Percentiles rank a stretch among this genome's conserved stretches.
Conservation (phyloP, 2,113 vertebrate species). For the Caranx melampygus region DNA sequence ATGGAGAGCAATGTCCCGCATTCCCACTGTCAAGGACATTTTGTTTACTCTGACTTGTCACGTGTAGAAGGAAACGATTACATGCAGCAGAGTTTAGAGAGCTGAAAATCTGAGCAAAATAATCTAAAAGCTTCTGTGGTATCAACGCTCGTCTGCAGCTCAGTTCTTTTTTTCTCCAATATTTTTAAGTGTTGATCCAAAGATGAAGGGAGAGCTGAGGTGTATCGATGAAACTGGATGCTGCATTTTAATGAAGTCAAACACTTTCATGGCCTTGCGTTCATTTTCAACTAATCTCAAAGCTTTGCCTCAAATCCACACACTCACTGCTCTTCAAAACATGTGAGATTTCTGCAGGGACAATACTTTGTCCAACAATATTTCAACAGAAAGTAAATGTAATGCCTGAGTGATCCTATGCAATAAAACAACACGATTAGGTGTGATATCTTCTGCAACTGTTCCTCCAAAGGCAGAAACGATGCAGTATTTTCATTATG, state of each 20-base stretch:
- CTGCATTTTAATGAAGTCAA: conserved; percentile 28
- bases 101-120: not conserved
- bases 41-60: not conserved
- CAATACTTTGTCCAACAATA: not conserved
- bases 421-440: conserved; percentile 25
- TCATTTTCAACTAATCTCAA: conserved; percentile 11
- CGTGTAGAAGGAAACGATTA: not conserved
- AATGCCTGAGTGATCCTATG: conserved; percentile 7
- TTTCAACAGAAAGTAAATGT: conserved; percentile 5
- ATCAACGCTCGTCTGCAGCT: not conserved
- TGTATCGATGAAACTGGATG: conserved; percentile 8
- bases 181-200: conserved; percentile 7
- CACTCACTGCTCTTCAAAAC: not conserved
- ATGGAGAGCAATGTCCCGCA: not conserved
- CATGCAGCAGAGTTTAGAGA: not conserved
- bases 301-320: conserved; percentile 2
- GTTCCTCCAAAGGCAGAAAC: conserved; percentile 2
- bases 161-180: not conserved
- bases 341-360: conserved; percentile 3
- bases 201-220: conserved; percentile 1
- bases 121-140: not conserved
- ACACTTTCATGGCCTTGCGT: not conserved
- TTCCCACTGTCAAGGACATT: conserved; percentile 6
- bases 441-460: not conserved
- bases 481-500: conserved; percentile 3